Percentiles rank a stretch among this genome's conserved stretches.
Conservation (phyloP, 2,113 vertebrate genomes). For the Calyptommatus sinebrachiatus region DNA sequence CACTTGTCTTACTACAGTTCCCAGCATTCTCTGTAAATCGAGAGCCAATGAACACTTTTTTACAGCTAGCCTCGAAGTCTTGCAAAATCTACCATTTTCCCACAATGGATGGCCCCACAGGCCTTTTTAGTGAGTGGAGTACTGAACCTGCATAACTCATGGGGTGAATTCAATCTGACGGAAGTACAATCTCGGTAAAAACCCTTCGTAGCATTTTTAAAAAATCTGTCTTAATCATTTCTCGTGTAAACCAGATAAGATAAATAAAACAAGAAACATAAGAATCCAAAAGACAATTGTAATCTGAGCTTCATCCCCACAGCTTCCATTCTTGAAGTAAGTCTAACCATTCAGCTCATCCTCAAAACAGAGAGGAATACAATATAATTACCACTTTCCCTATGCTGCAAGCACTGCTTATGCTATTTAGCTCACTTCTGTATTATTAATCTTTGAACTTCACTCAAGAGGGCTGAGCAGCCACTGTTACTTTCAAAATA, state of each 20-base stretch:
- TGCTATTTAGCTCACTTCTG: slow-evolving; percentile 35
- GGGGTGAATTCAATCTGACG: too few relatives aligned
- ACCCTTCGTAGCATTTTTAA: too few relatives aligned
- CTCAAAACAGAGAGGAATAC: slow-evolving; percentile 14
- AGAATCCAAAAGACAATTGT: neutral
- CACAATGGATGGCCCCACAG: too few relatives aligned
- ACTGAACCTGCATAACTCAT: too few relatives aligned
- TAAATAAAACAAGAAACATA: neutral
- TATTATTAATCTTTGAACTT: slow-evolving; percentile 48
- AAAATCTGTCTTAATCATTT: neutral
- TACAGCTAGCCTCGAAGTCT: too few relatives aligned
- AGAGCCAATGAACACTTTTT: too few relatives aligned
- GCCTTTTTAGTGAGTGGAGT: too few relatives aligned
- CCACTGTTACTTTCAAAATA: slow-evolving; percentile 3
- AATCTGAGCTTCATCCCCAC: neutral
- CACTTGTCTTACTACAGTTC: too few relatives aligned
- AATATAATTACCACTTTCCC: slow-evolving; percentile 31
- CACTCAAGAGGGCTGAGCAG: neutral
- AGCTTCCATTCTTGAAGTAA: neutral
- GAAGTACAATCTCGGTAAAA: too few relatives aligned
- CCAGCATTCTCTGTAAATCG: too few relatives aligned
- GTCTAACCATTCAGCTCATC: neutral
- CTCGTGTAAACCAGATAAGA: neutral
- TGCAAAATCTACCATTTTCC: too few relatives aligned
- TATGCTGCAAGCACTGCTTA: slow-evolving; percentile 23